Base-by-base conservation (phyloP, 2,797 vertebrate genomes). In the Pipistrellus kuhlii region DNA sequence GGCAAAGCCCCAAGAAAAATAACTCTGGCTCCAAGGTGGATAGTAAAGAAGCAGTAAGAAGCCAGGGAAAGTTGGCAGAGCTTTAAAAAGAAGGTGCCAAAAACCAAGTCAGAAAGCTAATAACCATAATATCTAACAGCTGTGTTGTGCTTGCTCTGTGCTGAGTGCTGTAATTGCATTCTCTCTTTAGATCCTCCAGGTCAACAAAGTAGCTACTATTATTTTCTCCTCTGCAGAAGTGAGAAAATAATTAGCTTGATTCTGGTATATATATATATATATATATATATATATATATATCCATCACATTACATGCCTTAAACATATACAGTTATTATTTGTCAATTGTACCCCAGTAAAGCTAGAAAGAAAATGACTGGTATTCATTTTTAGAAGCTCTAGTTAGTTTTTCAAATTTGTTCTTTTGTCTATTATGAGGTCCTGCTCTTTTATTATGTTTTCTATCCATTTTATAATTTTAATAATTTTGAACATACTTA, bases 1-100 rank as follows among this genome's bases (percentile, higher is more conserved):
- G 17, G 66, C 81, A 77, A 92, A 90, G 21, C 17, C 73, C 73
- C 76, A 80, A 93, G 48, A 76, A 75, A 88, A 72, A 90, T 78
- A 35, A 44, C 46, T 89, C 64, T 86, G 55, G 30, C 55, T 73
- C 82, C 53, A 92, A 82, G n/a, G 30, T 38, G 14, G 66, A 84
- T 30, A 91, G 64, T 15, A 83, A 73, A 83, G 72, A 73, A 51
- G 17, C 8, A 59, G 21, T 35, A 82, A 77, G 62, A 83, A 77
- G n/a, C 46, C 76, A 78, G 55, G n/a, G 55, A 78, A 90, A 48
- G 55, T 83, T 77, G 93, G 64, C 82, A 66, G n/a, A 6, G 32
- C 46, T 83, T 86, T 90, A 64, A 15, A 82, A 86, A 77, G 76
- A 72, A 68, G 78, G 46, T 83, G 89, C 82, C 72, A 86, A 80